Percentiles rank a stretch among this genome's conserved stretches.
These are phyloP conservation scores for Lapara coniferarum DNA, from an alignment of 2,888 invertebrate species.

Conservation along the genomic window DNA sequence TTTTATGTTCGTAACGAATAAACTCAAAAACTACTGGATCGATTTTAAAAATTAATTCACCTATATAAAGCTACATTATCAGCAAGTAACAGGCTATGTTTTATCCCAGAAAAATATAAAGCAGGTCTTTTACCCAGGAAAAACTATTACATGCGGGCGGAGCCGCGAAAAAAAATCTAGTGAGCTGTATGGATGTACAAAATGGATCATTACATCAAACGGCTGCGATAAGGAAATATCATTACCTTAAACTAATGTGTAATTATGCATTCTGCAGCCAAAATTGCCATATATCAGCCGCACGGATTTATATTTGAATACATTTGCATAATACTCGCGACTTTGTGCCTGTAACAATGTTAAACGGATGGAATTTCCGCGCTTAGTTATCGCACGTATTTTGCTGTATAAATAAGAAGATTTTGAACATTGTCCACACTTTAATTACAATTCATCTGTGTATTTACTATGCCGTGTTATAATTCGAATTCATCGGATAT, in stretches of 20 bases:
- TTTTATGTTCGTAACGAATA: too few species aligned
- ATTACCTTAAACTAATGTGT: conserved; percentile 18
- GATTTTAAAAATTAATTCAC: too few species aligned
- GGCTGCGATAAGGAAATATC: conserved; percentile 14
- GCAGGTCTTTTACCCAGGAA: too few species aligned
- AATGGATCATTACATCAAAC: conserved; percentile 6
- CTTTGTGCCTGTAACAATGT: conserved; percentile 39
- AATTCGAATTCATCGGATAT: too few species aligned
- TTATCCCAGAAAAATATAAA: too few species aligned
- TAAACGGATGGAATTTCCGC: conserved; percentile 34
- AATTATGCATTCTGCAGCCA: conserved; percentile 34
- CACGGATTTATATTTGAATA: conserved; percentile 44
- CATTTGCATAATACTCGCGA: conserved; percentile 45
- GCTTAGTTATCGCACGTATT: conserved; percentile 8
- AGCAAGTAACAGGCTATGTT: too few species aligned
- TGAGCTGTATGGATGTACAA: background rate
- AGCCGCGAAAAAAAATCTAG: too few species aligned
- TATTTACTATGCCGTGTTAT: too few species aligned
- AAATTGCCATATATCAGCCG: conserved; percentile 38
- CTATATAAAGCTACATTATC: too few species aligned
- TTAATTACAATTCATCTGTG: background rate
- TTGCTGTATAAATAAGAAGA: conserved; percentile 20
- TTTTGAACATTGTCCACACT: background rate
- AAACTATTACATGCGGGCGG: too few species aligned
- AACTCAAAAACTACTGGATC: too few species aligned